phyloP scores from a whole-genome alignment of 1,140 invertebrate genomes.

The Hycleus phaleratus region DNA sequence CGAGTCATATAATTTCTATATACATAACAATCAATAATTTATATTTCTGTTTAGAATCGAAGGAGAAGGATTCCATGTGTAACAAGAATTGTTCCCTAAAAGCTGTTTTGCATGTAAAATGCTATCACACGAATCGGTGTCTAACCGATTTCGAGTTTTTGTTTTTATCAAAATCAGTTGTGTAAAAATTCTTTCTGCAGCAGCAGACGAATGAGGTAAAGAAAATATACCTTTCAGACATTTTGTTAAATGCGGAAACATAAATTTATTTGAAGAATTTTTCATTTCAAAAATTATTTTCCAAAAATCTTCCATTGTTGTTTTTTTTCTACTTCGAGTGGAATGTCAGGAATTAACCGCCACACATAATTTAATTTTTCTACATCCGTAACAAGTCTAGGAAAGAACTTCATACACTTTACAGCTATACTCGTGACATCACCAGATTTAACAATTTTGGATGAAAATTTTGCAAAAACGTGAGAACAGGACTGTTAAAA shows the following conservation, averaged over 20 bases:
- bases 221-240: neutral
- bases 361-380: neutral
- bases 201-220: constrained; percentile 6
- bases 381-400: neutral
- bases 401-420: neutral
- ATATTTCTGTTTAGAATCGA: too few relatives aligned
- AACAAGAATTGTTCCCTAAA: neutral
- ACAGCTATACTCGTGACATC: neutral
- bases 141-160: constrained; percentile 2
- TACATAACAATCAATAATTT: too few relatives aligned
- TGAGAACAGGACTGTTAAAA: neutral
- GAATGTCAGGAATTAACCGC: neutral
- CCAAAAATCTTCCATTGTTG: neutral
- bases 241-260: constrained; percentile 6
- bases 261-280: neutral
- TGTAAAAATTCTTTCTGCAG: constrained; percentile 6
- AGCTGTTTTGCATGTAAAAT: constrained; percentile 1
- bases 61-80: too few relatives aligned
- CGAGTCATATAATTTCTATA: too few relatives aligned
- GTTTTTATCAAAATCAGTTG: constrained; percentile 9
- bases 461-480: neutral
- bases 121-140: neutral
- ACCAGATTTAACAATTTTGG: neutral
- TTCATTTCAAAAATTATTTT: neutral
- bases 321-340: too few relatives aligned